Percentiles rank a stretch among this genome's conserved stretches.
phyloP scores from a whole-genome alignment of 2,797 vertebrate genomes.

The Aeoliscus strigatus region DNA sequence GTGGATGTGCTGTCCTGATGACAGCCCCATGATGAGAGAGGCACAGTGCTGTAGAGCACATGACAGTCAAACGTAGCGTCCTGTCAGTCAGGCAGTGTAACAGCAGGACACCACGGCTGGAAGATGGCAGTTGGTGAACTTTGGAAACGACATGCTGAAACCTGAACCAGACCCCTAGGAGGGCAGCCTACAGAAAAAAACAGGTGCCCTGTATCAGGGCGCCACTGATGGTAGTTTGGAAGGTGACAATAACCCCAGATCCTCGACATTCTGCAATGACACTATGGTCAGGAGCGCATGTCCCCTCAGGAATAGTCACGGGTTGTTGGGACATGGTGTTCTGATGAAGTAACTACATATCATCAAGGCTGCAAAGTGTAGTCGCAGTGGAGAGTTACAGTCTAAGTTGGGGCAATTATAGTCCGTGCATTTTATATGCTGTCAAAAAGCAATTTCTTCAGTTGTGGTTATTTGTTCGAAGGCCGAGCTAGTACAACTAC shows the following conservation, averaged over 20 bases:
- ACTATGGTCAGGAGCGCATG: constrained; percentile 24
- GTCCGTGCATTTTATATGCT: background rate
- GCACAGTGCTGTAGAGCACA: constrained; percentile 45
- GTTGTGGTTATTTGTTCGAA: too few species aligned
- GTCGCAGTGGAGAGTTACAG: too few species aligned
- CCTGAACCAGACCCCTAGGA: constrained; percentile 45
- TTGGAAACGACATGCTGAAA: constrained; percentile 58
- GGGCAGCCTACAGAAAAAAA: constrained; percentile 34
- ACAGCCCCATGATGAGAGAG: constrained; percentile 50
- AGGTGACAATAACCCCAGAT: constrained; percentile 27
- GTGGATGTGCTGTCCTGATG: constrained; percentile 33
- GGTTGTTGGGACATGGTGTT: constrained; percentile 35
- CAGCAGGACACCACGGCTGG: constrained; percentile 37
- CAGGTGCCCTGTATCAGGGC: constrained; percentile 54
- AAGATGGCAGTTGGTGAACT: constrained; percentile 59
- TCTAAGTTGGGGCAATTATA: too few species aligned
- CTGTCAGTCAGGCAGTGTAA: constrained; percentile 49
- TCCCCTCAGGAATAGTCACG: constrained; percentile 28
- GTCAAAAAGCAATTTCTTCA: too few species aligned
- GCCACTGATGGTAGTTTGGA: constrained; percentile 15
- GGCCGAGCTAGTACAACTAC: constrained; percentile 14
- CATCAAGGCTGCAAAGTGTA: constrained; percentile 16
- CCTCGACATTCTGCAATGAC: constrained; percentile 40
- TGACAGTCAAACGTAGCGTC: constrained; percentile 51
- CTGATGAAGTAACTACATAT: constrained; percentile 24